A percentile compares a stretch with the other conserved stretches of the same genome.
Evolutionary conservation across 2,888 invertebrate genomes (phyloP).

Genomic region (Amphipoea oculea): DNA sequence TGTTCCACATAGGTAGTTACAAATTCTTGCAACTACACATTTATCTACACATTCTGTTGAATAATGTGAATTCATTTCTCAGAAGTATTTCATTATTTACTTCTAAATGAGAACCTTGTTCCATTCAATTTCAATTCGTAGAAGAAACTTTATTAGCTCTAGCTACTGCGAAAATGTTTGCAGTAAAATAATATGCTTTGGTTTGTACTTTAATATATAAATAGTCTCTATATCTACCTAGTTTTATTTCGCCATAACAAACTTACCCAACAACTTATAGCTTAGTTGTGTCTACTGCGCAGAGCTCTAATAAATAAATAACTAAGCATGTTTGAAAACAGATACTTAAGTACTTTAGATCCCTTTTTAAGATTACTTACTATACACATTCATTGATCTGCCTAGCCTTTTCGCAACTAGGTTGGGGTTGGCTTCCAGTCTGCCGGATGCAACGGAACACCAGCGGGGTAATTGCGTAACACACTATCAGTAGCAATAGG

Average conservation of each 20-base stretch:
- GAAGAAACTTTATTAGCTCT: neutral
- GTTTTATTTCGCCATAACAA: neutral
- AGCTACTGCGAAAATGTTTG: neutral
- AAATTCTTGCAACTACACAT: neutral
- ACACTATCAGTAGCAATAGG: too few species aligned
- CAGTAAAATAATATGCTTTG: neutral
- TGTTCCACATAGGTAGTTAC: neutral
- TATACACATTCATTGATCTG: neutral
- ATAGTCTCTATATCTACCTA: neutral
- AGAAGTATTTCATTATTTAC: neutral
- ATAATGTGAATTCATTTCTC: too few species aligned
- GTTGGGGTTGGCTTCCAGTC: neutral
- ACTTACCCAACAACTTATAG: neutral
- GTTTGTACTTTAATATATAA: too few species aligned
- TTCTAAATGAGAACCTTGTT: neutral
- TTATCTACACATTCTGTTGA: neutral
- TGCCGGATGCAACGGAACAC: too few species aligned
- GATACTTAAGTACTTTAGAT: neutral
- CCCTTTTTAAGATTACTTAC: too few species aligned
- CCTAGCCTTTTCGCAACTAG: neutral
- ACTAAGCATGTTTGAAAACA: neutral
- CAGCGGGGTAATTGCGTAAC: too few species aligned
- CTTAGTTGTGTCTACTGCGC: neutral
- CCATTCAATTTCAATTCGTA: neutral
- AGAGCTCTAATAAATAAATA: neutral